Conservation (phyloP, 1,140 invertebrate species). For the Hypothenemus hampei region DNA sequence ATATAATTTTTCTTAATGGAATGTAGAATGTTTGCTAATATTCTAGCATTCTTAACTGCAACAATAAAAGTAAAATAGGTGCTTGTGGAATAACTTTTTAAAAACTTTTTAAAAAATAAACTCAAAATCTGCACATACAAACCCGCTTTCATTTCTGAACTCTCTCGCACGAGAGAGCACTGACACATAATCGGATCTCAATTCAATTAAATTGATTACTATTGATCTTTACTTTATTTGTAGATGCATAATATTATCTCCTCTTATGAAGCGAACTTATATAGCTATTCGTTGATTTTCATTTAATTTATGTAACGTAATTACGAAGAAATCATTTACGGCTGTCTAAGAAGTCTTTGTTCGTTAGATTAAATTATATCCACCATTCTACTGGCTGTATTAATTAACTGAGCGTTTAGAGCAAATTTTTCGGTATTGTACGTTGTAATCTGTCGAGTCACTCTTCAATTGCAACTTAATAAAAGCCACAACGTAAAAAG, state of each 20-base stretch:
- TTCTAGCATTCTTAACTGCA: too few relatives aligned
- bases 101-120: too few relatives aligned
- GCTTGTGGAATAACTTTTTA: too few relatives aligned
- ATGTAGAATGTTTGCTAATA: too few relatives aligned
- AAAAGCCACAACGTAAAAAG: too few relatives aligned
- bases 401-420: conserved; percentile 5
- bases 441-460: too few relatives aligned
- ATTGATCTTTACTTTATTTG: conserved; percentile 19
- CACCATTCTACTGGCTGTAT: background rate
- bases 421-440: background rate
- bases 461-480: too few relatives aligned
- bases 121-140: too few relatives aligned
- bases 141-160: too few relatives aligned
- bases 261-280: conserved; percentile 11
- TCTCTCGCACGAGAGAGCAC: too few relatives aligned
- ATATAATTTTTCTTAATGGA: too few relatives aligned
- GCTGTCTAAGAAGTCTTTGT: conserved; percentile 18
- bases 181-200: conserved; percentile 14
- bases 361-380: conserved; percentile 12
- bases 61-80: too few relatives aligned
- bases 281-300: conserved; percentile 8
- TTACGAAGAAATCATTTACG: conserved; percentile 17
- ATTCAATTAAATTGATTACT: conserved; percentile 20
- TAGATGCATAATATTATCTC: conserved; percentile 16
- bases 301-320: conserved; percentile 18